These are phyloP conservation scores for Palloptera scutellata DNA, from an alignment of 2,888 invertebrate species.

Conservation along the genomic window DNA sequence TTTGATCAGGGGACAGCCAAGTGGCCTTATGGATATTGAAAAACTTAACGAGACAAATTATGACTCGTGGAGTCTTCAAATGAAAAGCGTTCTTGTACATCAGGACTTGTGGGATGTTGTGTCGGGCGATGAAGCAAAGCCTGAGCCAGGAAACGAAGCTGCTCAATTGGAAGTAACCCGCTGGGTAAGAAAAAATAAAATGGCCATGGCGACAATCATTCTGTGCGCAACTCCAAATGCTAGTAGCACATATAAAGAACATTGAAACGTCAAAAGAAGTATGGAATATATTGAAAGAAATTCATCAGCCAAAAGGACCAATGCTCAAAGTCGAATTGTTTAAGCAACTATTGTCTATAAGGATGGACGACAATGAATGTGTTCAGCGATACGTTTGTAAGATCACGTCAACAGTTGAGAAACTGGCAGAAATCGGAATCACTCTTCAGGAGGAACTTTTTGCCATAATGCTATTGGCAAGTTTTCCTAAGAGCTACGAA, in stretches of 20 bases:
- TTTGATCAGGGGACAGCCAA: no score
- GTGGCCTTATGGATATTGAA: no score
- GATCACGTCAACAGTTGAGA: slow-evolving; percentile 23
- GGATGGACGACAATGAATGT: slow-evolving; percentile 18
- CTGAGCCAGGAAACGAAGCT: neutral
- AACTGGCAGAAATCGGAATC: slow-evolving; percentile 31
- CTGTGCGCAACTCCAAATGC: slow-evolving; percentile 16
- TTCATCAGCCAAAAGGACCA: slow-evolving; percentile 32
- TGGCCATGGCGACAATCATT: slow-evolving; percentile 28
- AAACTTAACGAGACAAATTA: slow-evolving; percentile 33
- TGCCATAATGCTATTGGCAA: neutral
- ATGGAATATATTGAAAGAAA: slow-evolving; percentile 25
- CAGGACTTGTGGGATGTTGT: slow-evolving; percentile 31
- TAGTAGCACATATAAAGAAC: slow-evolving; percentile 28
- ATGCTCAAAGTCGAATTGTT: slow-evolving; percentile 31
- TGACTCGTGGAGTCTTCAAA: slow-evolving; percentile 31
- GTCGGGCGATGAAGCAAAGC: neutral
- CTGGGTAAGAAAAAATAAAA: slow-evolving; percentile 18
- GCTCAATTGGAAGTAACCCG: slow-evolving; percentile 9
- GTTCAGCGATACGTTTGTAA: slow-evolving; percentile 17
- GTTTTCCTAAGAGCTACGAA: slow-evolving; percentile 24
- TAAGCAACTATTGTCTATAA: slow-evolving; percentile 30
- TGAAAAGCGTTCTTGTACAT: slow-evolving; percentile 32
- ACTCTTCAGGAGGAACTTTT: slow-evolving; percentile 24
- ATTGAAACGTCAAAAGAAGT: slow-evolving; percentile 22